Conservation (phyloP, 2,888 invertebrate genomes). For the Nomada lathburiana region DNA sequence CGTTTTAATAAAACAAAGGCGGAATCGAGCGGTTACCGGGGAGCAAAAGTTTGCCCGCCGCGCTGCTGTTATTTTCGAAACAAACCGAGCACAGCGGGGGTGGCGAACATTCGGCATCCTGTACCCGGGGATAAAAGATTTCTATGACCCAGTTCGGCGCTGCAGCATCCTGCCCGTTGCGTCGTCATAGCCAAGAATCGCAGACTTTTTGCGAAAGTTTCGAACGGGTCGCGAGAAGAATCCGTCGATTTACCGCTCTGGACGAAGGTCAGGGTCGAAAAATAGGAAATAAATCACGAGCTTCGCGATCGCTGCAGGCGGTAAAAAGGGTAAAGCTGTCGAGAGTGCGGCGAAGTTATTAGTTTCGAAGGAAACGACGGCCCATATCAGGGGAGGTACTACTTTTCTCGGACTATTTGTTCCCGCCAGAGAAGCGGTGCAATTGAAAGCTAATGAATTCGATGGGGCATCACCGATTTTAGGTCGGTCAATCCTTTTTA, state of each 20-base stretch:
- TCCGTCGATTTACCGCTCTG: slow-evolving; percentile 18
- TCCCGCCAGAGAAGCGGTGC: slow-evolving; percentile 9
- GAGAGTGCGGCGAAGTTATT: slow-evolving; percentile 13
- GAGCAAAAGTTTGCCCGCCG: slow-evolving; percentile 8
- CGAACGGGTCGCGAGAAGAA: slow-evolving; percentile 16
- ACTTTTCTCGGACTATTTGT: slow-evolving; percentile 17
- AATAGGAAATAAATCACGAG: slow-evolving; percentile 50
- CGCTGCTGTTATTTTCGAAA: slow-evolving; percentile 24
- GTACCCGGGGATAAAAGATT: slow-evolving; percentile 32
- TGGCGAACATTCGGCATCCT: slow-evolving; percentile 7
- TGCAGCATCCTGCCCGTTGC: slow-evolving; percentile 28
- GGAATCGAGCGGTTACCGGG: neutral
- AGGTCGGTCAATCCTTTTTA: neutral
- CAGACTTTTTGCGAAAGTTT: slow-evolving; percentile 56
- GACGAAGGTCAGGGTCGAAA: slow-evolving; percentile 66
- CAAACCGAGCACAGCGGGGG: neutral
- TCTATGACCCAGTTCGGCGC: slow-evolving; percentile 61
- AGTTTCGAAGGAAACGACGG: slow-evolving; percentile 4
- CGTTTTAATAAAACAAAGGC: neutral
- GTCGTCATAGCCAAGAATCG: neutral
- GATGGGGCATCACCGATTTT: slow-evolving; percentile 4
- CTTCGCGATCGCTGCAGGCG: too few relatives aligned
- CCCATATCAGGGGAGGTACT: neutral
- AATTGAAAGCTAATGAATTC: slow-evolving; percentile 23
- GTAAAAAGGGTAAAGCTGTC: neutral